Conservation (phyloP, 2,113 vertebrate species). For the Nipponia nippon region DNA sequence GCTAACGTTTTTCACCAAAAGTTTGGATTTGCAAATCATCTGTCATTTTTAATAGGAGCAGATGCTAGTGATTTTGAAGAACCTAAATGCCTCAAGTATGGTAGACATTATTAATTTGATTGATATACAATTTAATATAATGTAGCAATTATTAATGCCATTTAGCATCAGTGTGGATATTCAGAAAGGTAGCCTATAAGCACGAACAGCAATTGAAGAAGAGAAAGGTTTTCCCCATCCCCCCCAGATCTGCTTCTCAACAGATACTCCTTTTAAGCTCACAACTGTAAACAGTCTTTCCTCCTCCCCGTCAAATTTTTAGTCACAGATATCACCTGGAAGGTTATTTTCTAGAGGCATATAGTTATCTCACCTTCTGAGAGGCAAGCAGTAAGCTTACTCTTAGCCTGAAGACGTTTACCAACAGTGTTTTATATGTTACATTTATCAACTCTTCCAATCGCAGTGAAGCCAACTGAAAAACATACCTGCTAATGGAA, state of each 20-base stretch:
- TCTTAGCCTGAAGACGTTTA: constrained; percentile 38
- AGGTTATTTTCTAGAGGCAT: constrained; percentile 36
- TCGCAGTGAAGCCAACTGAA: constrained; percentile 11
- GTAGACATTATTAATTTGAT: constrained; percentile 72
- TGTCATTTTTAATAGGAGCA: constrained; percentile 78
- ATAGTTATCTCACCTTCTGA: constrained; percentile 19
- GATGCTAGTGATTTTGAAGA: constrained; percentile 70
- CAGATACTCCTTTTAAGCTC: neutral
- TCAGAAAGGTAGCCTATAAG: neutral
- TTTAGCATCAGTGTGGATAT: neutral
- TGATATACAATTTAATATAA: constrained; percentile 67
- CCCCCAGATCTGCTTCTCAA: neutral
- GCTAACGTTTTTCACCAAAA: constrained; percentile 72
- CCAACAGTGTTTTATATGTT: neutral
- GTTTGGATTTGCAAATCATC: constrained; percentile 73
- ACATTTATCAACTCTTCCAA: constrained; percentile 13
- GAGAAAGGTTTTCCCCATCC: neutral
- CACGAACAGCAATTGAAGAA: neutral
- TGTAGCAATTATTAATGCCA: constrained; percentile 63
- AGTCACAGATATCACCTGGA: constrained; percentile 31
- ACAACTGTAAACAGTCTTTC: neutral
- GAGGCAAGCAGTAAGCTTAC: constrained; percentile 4
- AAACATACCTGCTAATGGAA: constrained; percentile 10
- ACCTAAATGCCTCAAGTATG: constrained; percentile 56
- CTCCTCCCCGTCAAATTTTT: neutral